Evolutionary conservation across 37 sponge, comb jelly and placozoan species (phyloP).

Genomic region (Ianthella basta): DNA sequence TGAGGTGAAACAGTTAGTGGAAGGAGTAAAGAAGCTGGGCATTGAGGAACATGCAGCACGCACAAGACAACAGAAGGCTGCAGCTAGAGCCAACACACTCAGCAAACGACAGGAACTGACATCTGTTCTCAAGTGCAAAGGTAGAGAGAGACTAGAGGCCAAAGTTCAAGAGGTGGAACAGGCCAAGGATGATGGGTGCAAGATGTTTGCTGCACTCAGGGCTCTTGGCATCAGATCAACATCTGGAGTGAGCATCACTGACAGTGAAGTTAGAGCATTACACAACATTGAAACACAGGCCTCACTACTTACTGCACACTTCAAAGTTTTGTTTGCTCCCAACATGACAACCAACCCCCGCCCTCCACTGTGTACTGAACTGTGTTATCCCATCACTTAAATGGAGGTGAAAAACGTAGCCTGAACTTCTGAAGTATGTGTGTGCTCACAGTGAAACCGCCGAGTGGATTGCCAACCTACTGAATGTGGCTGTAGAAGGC

Average conservation of each 20-base stretch:
- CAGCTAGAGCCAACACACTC: neutral
- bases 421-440: neutral
- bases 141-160: neutral
- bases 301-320: neutral
- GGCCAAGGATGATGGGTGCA: constrained; percentile 9
- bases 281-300: constrained; percentile 5
- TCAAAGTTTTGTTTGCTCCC: neutral
- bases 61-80: constrained; percentile 8
- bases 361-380: neutral
- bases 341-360: neutral
- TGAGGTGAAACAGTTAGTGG: constrained; percentile 17
- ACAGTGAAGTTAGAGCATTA: neutral
- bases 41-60: constrained; percentile 17
- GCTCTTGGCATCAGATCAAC: constrained; percentile 1
- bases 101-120: constrained; percentile 1
- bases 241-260: neutral
- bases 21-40: constrained; percentile 16
- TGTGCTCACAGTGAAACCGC: neutral
- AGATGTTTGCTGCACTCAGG: constrained; percentile 12
- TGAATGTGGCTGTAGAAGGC: neutral
- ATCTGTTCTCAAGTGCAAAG: neutral
- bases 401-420: neutral
- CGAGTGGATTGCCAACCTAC: neutral
- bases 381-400: neutral
- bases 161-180: constrained; percentile 4